Conservation (phyloP, 2,113 vertebrate species). For the Bos taurus region DNA sequence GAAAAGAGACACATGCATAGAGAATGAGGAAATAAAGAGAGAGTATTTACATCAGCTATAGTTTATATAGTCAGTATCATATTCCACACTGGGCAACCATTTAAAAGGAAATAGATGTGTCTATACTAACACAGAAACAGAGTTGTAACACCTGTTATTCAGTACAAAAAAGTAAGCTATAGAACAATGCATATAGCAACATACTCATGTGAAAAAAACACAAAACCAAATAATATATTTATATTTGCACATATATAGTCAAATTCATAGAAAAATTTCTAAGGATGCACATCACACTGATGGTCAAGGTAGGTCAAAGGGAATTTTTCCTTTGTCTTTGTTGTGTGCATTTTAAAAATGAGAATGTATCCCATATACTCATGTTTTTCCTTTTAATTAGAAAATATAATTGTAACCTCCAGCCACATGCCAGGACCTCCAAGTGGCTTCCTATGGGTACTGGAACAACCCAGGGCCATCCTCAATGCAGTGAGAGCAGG, state of each 20-base stretch:
- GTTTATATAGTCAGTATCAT: conserved; percentile 1
- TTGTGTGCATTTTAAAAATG: background rate
- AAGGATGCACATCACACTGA: background rate
- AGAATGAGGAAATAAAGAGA: background rate
- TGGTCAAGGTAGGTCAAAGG: background rate
- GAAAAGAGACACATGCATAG: background rate
- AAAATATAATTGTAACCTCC: background rate
- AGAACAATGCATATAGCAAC: background rate
- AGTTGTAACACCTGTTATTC: background rate
- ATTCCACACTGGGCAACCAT: background rate
- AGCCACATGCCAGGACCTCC: background rate
- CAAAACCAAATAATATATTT: background rate
- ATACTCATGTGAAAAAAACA: background rate
- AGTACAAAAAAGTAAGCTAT: background rate
- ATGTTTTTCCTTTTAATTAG: background rate
- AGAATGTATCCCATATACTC: conserved; percentile 5
- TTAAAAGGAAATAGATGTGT: background rate
- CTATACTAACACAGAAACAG: background rate
- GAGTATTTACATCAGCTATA: background rate
- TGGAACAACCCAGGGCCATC: background rate
- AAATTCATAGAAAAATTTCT: background rate
- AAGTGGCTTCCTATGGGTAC: background rate
- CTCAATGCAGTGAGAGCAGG: background rate
- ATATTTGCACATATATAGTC: background rate
- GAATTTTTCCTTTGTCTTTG: background rate